Evolutionary conservation across 2,797 vertebrate species (phyloP), one percentile per base, ranked within the genome.

Genomic region (Lepus townsendii): DNA sequence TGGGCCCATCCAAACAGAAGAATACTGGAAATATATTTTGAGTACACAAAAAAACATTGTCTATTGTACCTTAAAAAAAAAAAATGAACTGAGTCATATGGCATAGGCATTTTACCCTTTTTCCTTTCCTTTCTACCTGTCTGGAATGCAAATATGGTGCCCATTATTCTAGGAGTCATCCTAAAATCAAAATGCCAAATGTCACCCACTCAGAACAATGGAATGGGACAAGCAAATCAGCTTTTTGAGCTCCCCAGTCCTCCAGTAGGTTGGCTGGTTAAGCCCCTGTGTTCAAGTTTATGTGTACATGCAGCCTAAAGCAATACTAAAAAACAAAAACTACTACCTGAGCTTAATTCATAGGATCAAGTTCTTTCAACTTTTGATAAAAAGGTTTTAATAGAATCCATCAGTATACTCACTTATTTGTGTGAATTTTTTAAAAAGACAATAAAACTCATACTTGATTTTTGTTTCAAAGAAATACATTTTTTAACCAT

Each of bases 351-450:
- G n/a, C 32, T 83, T 80, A 27, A 90, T 42, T 93, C 69, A 84
- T 30, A 52, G 32, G 47, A 84, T 72, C 2, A 79, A 66, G 2
- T n/a, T 90, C 27, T 75, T 13, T 95, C 65, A 30, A 5, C 62
- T 93, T 95, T 83, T 86, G 27, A 14, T 54, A 69, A 91, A 85
- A 83, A 62, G 22, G 5, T 83, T 12, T 42, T 92, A 65, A 92
- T 92, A 80, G 79, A 83, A 72, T 4, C 1, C 8, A 73, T 24
- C 52, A 42, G 6, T 73, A 63, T 86, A 73, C 17, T 80, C 20
- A 57, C 22, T 71, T n/a, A 63, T 11, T 52, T 50, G 2, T 38
- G 32, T 12, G 16, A 17, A 30, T 32, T 27, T 73, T 80, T 63
- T 35, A 85, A 17, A 54, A 75, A 54, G 27, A 84, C 77, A 89